phyloP scores from a whole-genome alignment of 2,888 invertebrate genomes.

The Operophtera brumata region DNA sequence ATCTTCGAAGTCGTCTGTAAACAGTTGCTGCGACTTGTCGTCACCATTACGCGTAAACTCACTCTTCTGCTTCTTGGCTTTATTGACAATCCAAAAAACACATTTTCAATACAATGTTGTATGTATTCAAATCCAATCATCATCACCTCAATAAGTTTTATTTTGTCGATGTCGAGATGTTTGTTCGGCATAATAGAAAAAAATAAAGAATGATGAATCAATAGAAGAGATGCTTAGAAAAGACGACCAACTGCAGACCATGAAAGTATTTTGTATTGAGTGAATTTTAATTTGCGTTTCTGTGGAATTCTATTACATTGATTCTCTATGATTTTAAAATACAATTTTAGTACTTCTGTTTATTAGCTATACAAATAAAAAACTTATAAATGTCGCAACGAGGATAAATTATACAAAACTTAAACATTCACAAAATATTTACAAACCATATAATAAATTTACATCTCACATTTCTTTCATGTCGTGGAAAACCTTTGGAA shows the following conservation, averaged over 20 bases:
- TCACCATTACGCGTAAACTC: conserved; percentile 62
- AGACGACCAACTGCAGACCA: not conserved
- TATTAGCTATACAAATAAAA: not conserved
- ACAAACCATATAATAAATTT: not conserved
- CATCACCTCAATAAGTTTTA: not conserved
- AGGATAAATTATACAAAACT: conserved; percentile 7
- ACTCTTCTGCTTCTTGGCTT: conserved; percentile 76
- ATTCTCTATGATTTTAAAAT: not conserved
- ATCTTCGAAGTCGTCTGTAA: conserved; percentile 52
- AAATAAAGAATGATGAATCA: too few relatives aligned
- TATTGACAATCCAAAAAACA: conserved; percentile 60
- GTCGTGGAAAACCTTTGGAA: too few relatives aligned
- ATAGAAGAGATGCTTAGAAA: not conserved
- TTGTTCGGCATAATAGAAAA: not conserved
- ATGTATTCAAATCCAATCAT: not conserved
- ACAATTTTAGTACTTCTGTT: not conserved
- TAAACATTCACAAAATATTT: conserved; percentile 1
- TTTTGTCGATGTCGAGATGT: not conserved
- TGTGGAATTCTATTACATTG: conserved; percentile 8
- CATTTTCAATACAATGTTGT: conserved; percentile 3
- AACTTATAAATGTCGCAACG: conserved; percentile 5
- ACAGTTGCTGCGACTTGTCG: conserved; percentile 54
- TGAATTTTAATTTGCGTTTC: conserved; percentile 13
- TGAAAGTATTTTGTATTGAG: not conserved
- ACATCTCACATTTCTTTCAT: not conserved